Base-by-base conservation (phyloP, 2,888 invertebrate genomes). In the Eledone cirrhosa region DNA sequence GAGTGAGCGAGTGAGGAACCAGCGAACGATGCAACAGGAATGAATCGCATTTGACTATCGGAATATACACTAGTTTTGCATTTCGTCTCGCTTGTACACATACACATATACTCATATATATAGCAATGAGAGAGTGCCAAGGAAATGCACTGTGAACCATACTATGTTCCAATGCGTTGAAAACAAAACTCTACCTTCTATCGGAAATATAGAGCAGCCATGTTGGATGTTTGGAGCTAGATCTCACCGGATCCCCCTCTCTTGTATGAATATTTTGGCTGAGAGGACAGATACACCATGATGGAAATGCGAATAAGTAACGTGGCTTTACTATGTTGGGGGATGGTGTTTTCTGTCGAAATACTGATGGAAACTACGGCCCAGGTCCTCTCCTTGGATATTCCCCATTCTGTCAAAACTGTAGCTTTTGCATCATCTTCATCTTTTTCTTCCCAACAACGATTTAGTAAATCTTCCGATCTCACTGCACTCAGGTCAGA, bases 181-280 rank as follows among this genome's bases (percentile, higher is more conserved):
- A 72, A 72, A 72, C 41, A 72, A 33, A 72, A 41, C 72, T 72
- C 72, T 72, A 72, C 72, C 72, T 41, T 72, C n/a, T 72, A 72
- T 72, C 72, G 72, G 72, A 72, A 72, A 72, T 72, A 41, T 41
- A 72, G 72, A 72, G 72, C 72, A n/a, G 72, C 72, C 72, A 72
- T 72, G 72, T 72, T 72, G 72, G 72, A 72, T 72, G 33, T 72
- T 31, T 72, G 41, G 41, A 22, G 72, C 22, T 72, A 72, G 72
- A 72, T 72, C 72, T 72, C 41, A 14, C 72, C 72, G 72, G 72
- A 72, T 72, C 72, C 31, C 19, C 41, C 41, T 72, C 29, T n/a
- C 41, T 72, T 31, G 72, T 72, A 72, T 72, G 72, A 72, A 31
- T 41, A 72, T 72, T 41, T 31, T 41, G 31, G 31, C 31, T 33